These are phyloP conservation scores for Emys orbicularis DNA, from an alignment of 2,797 vertebrate genomes.

Conservation along the genomic window DNA sequence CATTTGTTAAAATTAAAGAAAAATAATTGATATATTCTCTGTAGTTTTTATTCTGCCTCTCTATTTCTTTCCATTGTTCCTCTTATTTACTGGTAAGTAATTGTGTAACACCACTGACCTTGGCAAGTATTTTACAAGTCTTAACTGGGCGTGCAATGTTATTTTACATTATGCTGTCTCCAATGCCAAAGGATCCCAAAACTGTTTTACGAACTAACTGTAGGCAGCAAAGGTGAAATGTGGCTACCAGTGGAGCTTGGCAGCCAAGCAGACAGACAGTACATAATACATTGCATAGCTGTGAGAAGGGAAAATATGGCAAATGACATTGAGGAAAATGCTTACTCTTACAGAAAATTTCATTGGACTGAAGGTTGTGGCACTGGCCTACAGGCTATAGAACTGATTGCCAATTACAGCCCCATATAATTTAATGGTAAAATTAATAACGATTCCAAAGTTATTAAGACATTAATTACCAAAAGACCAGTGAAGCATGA, in stretches of 20 bases:
- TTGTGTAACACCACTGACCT: background rate
- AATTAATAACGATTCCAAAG: background rate
- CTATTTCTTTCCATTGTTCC: background rate
- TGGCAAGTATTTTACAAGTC: constrained; percentile 7
- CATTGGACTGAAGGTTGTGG: background rate
- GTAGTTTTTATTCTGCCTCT: constrained; percentile 4
- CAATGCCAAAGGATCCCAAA: background rate
- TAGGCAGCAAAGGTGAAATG: background rate
- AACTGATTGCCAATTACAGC: background rate
- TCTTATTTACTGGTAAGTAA: background rate
- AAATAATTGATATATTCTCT: background rate
- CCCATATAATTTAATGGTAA: background rate
- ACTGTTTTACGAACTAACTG: background rate
- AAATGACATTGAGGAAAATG: background rate
- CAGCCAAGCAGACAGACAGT: background rate
- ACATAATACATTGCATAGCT: background rate
- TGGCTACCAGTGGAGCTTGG: background rate
- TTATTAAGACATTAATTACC: background rate
- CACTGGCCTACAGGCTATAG: background rate
- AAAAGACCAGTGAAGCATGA: rapidly evolving
- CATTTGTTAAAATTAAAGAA: background rate
- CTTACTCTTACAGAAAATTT: background rate
- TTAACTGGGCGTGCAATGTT: background rate
- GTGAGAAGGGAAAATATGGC: background rate
- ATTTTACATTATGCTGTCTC: background rate